phyloP scores from a whole-genome alignment of 1,140 invertebrate species.

The Drosophila suzukii region DNA sequence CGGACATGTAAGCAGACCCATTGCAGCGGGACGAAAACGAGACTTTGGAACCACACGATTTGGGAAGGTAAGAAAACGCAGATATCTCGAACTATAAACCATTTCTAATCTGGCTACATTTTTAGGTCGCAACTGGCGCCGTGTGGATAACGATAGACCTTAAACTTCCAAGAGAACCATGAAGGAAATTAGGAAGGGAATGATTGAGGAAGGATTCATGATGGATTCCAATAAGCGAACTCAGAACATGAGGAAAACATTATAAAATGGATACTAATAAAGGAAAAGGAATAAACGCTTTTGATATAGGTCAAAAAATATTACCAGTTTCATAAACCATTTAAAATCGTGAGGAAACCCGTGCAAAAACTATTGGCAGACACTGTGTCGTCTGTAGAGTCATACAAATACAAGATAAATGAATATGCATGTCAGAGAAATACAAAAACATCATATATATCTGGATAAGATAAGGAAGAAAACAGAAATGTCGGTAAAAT shows the following conservation, averaged over 20 bases:
- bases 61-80: constrained; percentile 10
- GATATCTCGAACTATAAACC: constrained; percentile 4
- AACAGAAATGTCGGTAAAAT: constrained; percentile 7
- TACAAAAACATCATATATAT: constrained; percentile 43
- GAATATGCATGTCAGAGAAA: constrained; percentile 21
- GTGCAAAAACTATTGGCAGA: neutral
- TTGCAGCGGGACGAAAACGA: neutral
- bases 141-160: neutral
- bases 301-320: neutral
- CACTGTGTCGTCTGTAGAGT: constrained; percentile 14
- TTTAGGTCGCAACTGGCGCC: neutral
- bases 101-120: constrained; percentile 4
- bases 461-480: constrained; percentile 32
- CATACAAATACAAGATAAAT: constrained; percentile 34
- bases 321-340: neutral
- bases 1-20: neutral
- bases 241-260: too few species aligned
- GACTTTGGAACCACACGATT: constrained; percentile 12
- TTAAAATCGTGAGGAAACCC: neutral
- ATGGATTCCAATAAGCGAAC: too few species aligned
- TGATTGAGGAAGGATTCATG: too few species aligned
- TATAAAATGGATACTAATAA: too few species aligned
- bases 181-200: neutral
- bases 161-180: neutral
- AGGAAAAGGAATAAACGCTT: too few species aligned